A percentile compares a stretch with the other conserved stretches of the same genome.
phyloP scores from a whole-genome alignment of 2,888 invertebrate genomes.

The Epinotia demarniana region DNA sequence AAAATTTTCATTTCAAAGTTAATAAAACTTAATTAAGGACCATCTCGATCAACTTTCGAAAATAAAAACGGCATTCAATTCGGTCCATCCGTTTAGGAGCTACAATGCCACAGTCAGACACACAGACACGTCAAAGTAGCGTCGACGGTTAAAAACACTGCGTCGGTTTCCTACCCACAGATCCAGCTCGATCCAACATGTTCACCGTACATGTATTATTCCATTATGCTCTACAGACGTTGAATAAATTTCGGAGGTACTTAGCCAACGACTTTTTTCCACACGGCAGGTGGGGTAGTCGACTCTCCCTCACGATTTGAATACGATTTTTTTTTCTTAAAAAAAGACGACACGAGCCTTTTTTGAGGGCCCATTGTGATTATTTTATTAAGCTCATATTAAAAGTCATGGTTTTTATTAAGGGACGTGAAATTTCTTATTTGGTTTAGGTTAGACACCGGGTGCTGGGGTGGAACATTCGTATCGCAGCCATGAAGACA shows the following conservation, averaged over 20 bases:
- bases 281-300: slow-evolving; percentile 60
- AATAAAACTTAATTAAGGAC: too few relatives aligned
- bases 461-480: slow-evolving; percentile 6
- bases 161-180: background rate
- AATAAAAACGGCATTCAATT: too few relatives aligned
- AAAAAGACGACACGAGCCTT: slow-evolving; percentile 53
- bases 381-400: slow-evolving; percentile 57
- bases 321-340: slow-evolving; percentile 62
- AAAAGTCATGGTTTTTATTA: slow-evolving; percentile 57
- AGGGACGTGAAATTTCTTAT: slow-evolving; percentile 45
- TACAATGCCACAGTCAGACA: too few relatives aligned
- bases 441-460: slow-evolving; percentile 35
- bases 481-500: background rate
- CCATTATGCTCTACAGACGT: slow-evolving; percentile 15
- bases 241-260: slow-evolving; percentile 37
- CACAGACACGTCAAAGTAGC: too few relatives aligned
- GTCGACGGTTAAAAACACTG: background rate
- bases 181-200: slow-evolving; percentile 1
- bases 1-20: too few relatives aligned
- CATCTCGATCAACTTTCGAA: too few relatives aligned
- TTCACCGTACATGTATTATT: slow-evolving; percentile 8
- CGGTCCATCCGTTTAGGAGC: too few relatives aligned
- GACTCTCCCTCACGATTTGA: slow-evolving; percentile 68
- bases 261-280: slow-evolving; percentile 41
- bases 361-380: slow-evolving; percentile 55